These are phyloP conservation scores for Oxygymnocypris stewartii DNA, from an alignment of 2,113 vertebrate genomes.

Conservation along the genomic window DNA sequence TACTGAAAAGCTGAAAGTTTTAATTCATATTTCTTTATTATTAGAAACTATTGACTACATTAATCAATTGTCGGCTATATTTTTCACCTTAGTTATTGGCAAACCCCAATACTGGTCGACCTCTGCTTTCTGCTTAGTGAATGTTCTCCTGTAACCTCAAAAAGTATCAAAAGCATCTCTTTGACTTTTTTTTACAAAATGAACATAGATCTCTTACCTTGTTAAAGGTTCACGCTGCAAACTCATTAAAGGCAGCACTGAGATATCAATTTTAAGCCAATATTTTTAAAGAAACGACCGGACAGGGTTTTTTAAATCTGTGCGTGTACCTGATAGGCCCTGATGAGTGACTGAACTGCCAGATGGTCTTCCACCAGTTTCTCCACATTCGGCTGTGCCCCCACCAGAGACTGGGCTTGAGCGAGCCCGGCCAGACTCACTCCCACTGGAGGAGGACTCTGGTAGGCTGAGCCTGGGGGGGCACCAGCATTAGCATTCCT, in stretches of 20 bases:
- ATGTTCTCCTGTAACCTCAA: slow-evolving; percentile 11
- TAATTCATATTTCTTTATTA: neutral
- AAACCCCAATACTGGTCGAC: neutral
- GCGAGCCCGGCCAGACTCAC: slow-evolving; percentile 71
- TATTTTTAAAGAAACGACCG: neutral
- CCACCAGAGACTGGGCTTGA: slow-evolving; percentile 81
- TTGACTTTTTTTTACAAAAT: neutral
- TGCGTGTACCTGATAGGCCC: slow-evolving; percentile 89
- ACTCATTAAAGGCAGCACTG: neutral
- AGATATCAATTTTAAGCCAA: slow-evolving; percentile 1
- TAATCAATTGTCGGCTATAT: neutral
- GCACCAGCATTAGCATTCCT: slow-evolving; percentile 94
- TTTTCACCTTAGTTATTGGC: neutral
- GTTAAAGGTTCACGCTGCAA: slow-evolving; percentile 6
- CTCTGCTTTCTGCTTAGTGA: slow-evolving; percentile 28
- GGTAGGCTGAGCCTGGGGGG: slow-evolving; percentile 90
- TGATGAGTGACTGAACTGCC: slow-evolving; percentile 96
- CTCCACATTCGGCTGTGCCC: slow-evolving; percentile 89
- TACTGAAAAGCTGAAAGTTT: neutral
- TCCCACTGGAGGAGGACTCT: slow-evolving; percentile 87
- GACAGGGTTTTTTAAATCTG: neutral
- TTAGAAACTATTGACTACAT: neutral
- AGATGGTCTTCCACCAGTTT: slow-evolving; percentile 97
- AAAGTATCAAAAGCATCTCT: neutral
- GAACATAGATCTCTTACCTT: slow-evolving; percentile 36